A percentile compares a stretch with the other conserved stretches of the same genome.
Conservation (phyloP, 2,888 invertebrate genomes). For the Perdita meconis region DNA sequence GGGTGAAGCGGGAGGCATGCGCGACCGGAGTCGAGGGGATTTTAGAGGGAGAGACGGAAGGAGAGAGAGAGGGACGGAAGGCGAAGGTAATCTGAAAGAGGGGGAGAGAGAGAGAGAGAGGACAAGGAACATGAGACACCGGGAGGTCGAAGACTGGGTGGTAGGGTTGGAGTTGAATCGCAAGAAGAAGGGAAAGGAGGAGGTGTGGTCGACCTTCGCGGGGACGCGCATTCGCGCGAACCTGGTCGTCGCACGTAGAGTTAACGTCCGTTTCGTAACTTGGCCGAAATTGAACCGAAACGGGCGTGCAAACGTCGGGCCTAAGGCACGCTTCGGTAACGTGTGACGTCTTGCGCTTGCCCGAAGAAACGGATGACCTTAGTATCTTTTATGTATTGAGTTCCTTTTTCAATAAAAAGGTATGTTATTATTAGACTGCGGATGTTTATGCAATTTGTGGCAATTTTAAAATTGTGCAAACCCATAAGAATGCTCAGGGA, state of each 20-base stretch:
- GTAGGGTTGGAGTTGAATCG: slow-evolving; percentile 42
- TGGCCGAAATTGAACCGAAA: slow-evolving; percentile 12
- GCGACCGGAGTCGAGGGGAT: not conserved
- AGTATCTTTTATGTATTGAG: too few relatives aligned
- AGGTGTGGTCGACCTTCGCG: slow-evolving; percentile 79
- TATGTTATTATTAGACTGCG: too few relatives aligned
- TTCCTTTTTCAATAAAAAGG: too few relatives aligned
- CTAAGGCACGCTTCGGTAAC: too few relatives aligned
- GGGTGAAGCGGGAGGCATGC: slow-evolving; percentile 3
- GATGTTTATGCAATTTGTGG: too few relatives aligned
- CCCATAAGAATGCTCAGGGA: too few relatives aligned
- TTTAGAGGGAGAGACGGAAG: not conserved
- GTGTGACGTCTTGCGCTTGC: not conserved
- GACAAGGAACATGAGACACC: not conserved
- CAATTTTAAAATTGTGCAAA: too few relatives aligned
- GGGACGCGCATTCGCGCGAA: slow-evolving; percentile 66
- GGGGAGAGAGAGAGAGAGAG: not conserved
- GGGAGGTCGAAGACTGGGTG: slow-evolving; percentile 21
- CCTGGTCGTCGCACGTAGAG: slow-evolving; percentile 39
- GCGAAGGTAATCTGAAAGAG: not conserved
- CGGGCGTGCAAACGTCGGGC: not conserved
- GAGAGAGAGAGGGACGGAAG: slow-evolving; percentile 7
- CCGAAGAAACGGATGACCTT: too few relatives aligned
- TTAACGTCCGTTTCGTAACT: slow-evolving; percentile 32
- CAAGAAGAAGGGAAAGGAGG: slow-evolving; percentile 57